Base-by-base conservation (phyloP, 2,888 invertebrate genomes). In the Drosophila borborema region DNA sequence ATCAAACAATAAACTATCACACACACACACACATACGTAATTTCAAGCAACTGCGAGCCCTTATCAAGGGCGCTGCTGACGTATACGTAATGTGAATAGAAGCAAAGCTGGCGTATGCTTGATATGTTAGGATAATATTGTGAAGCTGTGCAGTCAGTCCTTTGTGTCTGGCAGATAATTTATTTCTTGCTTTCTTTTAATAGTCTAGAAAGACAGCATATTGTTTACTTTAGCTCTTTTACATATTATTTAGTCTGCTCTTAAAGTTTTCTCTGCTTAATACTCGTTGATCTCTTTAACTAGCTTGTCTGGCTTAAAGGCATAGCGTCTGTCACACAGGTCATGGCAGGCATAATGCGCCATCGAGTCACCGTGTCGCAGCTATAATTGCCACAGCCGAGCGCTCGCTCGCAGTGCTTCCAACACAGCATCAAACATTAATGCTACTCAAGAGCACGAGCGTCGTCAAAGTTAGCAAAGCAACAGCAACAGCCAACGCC, bases 341-440 rank as follows among this genome's bases (percentile, higher is more conserved):
- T 38, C 54, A 34, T 12, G 48, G 68, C 76, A 71, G 67, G 41
- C 72, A 46, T 62, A 68, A 65, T 72, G 45, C 45, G 23, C 16
- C 20, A 14, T 23, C 40, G 20, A 20, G 38, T 45, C 45, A 61
- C 18, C 56, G 40, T 65, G 41, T 59, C 43, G 60, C 48, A 49
- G 54, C 53, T 31, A 60, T 77, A 77, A 81, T 81, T 77, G 72
- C 62, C 65, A 49, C 51, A 16, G 53, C 38, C 72, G 66, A 54
- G 51, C 34, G 61, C 55, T 65, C 48, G 28, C 23, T 23, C 23
- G 41, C n/a, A 63, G 60, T 55, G 58, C 51, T 3, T 23, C 23
- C 23, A 61, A 51, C 60, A 60, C 60, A 65, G 67, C 72, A 68
- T 76, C 72, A 67, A 76, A 65, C 66, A 80, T 70, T 80, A 72